Evolutionary conservation across 2,888 invertebrate genomes (phyloP).

Genomic region (Melitaea athalia): DNA sequence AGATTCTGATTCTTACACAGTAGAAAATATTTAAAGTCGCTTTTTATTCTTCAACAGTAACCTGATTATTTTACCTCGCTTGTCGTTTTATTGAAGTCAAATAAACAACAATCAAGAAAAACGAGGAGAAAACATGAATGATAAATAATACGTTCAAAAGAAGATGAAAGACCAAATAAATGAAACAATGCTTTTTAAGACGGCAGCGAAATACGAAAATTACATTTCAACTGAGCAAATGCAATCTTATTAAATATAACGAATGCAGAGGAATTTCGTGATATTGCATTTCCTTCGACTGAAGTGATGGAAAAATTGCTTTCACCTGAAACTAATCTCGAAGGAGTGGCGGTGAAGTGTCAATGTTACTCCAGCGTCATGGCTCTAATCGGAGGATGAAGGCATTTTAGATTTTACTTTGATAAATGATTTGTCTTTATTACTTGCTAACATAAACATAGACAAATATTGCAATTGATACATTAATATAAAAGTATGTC

Average conservation of each 20-base stretch:
- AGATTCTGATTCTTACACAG: no score
- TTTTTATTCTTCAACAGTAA: no score
- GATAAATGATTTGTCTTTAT: not conserved
- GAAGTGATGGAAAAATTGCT: constrained; percentile 30
- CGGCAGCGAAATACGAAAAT: constrained; percentile 8
- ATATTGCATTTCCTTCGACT: constrained; percentile 37
- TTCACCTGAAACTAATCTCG: constrained; percentile 12
- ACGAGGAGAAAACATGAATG: not conserved
- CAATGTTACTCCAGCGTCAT: constrained; percentile 4
- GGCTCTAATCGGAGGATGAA: not conserved
- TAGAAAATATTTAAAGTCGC: no score
- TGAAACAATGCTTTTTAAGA: not conserved
- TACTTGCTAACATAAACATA: not conserved
- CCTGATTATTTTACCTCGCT: not conserved
- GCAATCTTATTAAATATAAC: constrained; percentile 29
- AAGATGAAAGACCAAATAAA: not conserved
- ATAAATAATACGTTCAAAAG: not conserved
- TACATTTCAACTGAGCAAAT: constrained; percentile 16
- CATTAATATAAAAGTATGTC: no score
- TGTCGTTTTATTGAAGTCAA: not conserved
- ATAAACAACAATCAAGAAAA: not conserved
- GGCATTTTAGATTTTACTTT: not conserved
- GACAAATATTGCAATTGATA: no score
- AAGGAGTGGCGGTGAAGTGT: constrained; percentile 13
- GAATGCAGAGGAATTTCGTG: constrained; percentile 29